Conservation (phyloP, 2,113 vertebrate species). For the Hippoglossus stenolepis region DNA sequence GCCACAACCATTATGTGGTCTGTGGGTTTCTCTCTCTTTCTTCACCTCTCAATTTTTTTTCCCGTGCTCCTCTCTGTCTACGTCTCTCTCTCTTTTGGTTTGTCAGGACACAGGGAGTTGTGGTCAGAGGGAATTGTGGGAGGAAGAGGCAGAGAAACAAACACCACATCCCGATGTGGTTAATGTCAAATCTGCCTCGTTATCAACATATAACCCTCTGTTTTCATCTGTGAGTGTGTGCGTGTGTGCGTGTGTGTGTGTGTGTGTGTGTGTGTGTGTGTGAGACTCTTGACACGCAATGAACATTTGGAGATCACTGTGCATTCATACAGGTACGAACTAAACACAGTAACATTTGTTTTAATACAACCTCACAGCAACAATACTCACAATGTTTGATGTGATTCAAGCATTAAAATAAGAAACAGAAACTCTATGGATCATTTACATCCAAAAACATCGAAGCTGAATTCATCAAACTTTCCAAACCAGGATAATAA, state of each 20-base stretch:
- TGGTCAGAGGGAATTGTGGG: constrained; percentile 65
- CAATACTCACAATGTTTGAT: neutral
- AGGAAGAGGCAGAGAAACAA: constrained; percentile 61
- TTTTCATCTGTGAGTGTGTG: neutral
- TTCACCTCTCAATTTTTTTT: constrained; percentile 48
- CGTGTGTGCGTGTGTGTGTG: neutral
- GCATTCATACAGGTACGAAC: neutral
- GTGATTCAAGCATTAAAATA: too few species aligned
- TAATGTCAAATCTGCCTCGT: constrained; percentile 58
- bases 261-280: neutral
- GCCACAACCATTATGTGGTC: constrained; percentile 70
- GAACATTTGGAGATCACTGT: neutral
- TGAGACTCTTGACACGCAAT: neutral
- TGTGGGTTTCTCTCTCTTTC: constrained; percentile 70
- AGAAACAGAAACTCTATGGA: too few species aligned
- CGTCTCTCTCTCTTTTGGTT: constrained; percentile 35
- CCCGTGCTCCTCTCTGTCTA: constrained; percentile 28
- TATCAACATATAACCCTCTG: constrained; percentile 48
- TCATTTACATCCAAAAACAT: too few species aligned
- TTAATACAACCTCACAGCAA: constrained; percentile 1
- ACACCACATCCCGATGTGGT: constrained; percentile 50
- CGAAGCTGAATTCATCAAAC: neutral
- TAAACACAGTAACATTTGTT: neutral
- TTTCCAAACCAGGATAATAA: too few species aligned
- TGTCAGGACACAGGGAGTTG: constrained; percentile 68